Evolutionary conservation across 2,113 vertebrate species (phyloP).

Genomic region (Hepsetus odoe): DNA sequence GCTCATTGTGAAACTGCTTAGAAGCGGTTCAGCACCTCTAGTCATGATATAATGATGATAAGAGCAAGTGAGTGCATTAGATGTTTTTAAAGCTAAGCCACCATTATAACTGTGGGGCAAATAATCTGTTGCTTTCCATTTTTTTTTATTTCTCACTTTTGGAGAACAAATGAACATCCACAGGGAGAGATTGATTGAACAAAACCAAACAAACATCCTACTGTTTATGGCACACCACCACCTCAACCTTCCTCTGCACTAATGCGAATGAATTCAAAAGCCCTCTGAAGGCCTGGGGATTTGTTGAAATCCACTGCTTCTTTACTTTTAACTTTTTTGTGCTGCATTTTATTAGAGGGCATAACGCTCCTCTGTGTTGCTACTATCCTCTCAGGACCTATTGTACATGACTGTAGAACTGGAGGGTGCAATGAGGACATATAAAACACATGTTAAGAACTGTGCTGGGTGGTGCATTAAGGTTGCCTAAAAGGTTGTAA

Average conservation of each 20-base stretch:
- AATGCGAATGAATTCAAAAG: slow-evolving; percentile 50
- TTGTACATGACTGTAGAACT: neutral
- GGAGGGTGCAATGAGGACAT: neutral
- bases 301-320: slow-evolving; percentile 23
- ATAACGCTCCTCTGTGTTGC: neutral
- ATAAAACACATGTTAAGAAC: slow-evolving; percentile 24
- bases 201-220: slow-evolving; percentile 42
- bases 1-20: slow-evolving; percentile 28
- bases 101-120: slow-evolving; percentile 46
- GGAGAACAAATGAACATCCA: slow-evolving; percentile 13
- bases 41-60: slow-evolving; percentile 36
- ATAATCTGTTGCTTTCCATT: slow-evolving; percentile 47
- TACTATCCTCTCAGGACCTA: neutral
- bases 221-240: neutral
- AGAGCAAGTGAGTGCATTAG: slow-evolving; percentile 35
- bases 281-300: slow-evolving; percentile 12
- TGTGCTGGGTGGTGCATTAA: neutral
- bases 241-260: slow-evolving; percentile 24
- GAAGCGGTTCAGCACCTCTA: slow-evolving; percentile 37
- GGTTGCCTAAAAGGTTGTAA: slow-evolving; percentile 20
- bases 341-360: neutral
- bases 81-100: slow-evolving; percentile 34
- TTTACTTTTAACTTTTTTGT: slow-evolving; percentile 24
- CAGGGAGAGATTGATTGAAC: slow-evolving; percentile 47
- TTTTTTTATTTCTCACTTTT: slow-evolving; percentile 48